Conservation (phyloP, 2,113 vertebrate species). For the Neolamprologus brichardi region DNA sequence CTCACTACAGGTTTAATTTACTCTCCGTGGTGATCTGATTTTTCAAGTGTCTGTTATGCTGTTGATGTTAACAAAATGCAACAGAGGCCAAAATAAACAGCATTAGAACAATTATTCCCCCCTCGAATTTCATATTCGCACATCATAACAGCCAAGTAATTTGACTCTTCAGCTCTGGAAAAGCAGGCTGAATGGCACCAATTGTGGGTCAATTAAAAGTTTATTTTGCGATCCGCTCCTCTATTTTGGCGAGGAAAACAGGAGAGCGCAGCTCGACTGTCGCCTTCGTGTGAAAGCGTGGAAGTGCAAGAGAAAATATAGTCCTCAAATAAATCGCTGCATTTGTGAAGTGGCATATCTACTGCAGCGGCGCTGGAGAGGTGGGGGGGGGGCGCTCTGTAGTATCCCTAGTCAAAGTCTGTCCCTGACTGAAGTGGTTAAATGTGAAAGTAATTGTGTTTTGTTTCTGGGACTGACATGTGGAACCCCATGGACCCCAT, state of each 20-base stretch:
- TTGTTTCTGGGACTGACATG: conserved; percentile 75
- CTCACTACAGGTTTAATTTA: conserved; percentile 35
- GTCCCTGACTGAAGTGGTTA: conserved; percentile 70
- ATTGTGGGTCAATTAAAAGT: conserved; percentile 8
- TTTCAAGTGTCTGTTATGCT: conserved; percentile 17
- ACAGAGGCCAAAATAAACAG: conserved; percentile 38
- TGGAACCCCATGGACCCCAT: conserved; percentile 73
- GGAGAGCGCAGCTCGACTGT: background rate
- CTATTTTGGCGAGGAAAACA: background rate
- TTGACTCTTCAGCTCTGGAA: conserved; percentile 6
- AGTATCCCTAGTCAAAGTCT: conserved; percentile 56
- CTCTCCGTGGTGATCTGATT: conserved; percentile 28
- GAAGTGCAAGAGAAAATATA: conserved; percentile 17
- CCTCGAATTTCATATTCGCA: background rate
- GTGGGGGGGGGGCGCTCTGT: background rate
- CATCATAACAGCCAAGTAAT: background rate
- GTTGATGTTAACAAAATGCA: conserved; percentile 35
- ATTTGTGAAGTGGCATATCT: conserved; percentile 40
- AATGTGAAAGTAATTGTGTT: conserved; percentile 76
- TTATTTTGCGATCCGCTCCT: background rate
- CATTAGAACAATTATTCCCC: conserved; percentile 25
- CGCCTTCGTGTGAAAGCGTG: background rate
- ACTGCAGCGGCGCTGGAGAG: background rate
- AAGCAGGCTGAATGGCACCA: background rate
- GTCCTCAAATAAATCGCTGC: conserved; percentile 6